phyloP scores from a whole-genome alignment of 2,797 vertebrate genomes.

The Columba guinea region DNA sequence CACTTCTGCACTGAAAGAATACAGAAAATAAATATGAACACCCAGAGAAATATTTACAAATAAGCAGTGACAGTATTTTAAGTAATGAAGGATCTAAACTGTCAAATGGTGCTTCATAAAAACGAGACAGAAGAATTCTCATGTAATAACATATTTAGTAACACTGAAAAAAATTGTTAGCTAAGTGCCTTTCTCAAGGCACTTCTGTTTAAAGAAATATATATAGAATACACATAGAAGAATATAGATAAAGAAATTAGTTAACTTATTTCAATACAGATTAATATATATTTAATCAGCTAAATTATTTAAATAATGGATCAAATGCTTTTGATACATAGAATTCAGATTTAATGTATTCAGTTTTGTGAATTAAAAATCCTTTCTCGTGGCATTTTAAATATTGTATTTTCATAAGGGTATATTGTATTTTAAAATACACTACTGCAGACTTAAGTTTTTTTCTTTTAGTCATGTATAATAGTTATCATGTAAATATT shows the following conservation, averaged over 20 bases:
- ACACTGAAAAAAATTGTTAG: neutral
- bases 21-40: neutral
- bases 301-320: conserved; percentile 1
- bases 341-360: neutral
- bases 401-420: neutral
- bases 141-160: neutral
- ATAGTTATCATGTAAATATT: neutral
- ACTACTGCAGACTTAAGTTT: neutral
- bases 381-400: neutral
- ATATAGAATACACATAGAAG: neutral
- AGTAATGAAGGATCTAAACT: neutral
- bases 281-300: neutral
- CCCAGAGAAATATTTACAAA: neutral
- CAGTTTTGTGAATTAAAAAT: neutral
- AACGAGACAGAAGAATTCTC: neutral
- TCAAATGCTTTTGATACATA: neutral
- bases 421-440: neutral
- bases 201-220: neutral
- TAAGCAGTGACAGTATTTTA: neutral
- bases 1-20: neutral
- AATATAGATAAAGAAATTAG: neutral
- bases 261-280: neutral
- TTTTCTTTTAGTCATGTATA: neutral
- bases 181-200: neutral
- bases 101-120: neutral